These are phyloP conservation scores for Zenarchopterus dispar DNA, from an alignment of 2,797 vertebrate species.

Conservation along the genomic window DNA sequence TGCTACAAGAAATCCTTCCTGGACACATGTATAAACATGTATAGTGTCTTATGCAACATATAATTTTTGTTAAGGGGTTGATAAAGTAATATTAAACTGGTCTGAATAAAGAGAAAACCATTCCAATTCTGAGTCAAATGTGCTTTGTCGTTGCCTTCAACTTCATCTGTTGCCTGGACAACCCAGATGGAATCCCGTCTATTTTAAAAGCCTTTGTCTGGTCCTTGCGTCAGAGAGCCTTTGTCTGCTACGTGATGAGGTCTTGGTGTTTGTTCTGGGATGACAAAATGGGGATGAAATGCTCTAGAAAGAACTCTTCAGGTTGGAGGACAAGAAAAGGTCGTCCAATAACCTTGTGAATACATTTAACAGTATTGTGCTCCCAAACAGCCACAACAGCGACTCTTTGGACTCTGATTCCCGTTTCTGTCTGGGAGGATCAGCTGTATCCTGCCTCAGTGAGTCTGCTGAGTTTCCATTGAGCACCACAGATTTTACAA, in stretches of 20 bases:
- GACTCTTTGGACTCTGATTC: neutral
- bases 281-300: conserved; percentile 15
- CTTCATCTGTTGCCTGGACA: conserved; percentile 69
- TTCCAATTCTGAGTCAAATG: neutral
- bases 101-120: neutral
- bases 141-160: conserved; percentile 24
- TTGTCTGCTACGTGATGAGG: conserved; percentile 47
- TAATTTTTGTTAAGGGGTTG: neutral
- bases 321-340: no score
- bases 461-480: conserved; percentile 14
- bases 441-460: conserved; percentile 34
- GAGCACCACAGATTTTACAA: conserved; percentile 55
- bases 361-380: neutral
- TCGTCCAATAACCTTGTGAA: no score
- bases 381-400: neutral
- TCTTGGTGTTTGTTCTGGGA: conserved; percentile 17
- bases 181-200: conserved; percentile 65
- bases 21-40: no score
- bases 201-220: neutral
- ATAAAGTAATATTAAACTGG: neutral
- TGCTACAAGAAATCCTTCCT: no score
- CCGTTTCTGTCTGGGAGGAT: conserved; percentile 15
- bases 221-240: conserved; percentile 51
- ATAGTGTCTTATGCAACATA: no score
- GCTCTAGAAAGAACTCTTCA: neutral